Conservation (phyloP, 2,888 invertebrate genomes). For the Eumerus sabulonum region DNA sequence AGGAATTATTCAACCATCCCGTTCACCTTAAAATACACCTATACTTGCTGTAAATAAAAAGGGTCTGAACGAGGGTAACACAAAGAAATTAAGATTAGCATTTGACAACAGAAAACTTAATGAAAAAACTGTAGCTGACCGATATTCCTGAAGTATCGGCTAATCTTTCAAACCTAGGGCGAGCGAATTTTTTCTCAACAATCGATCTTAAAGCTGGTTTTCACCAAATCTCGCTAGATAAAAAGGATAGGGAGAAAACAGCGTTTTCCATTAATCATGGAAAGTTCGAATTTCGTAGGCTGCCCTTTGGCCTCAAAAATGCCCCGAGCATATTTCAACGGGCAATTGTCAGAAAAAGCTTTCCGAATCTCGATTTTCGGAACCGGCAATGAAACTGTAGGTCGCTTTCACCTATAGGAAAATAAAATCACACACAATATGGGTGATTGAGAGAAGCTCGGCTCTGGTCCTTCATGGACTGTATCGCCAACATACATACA, state of each 20-base stretch:
- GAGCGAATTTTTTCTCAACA: constrained; percentile 7
- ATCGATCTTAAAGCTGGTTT: constrained; percentile 3
- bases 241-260: constrained; percentile 10
- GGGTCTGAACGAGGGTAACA: not conserved
- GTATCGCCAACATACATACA: no score
- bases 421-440: no score
- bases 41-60: constrained; percentile 7
- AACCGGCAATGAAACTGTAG: no score
- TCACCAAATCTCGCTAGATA: constrained; percentile 2
- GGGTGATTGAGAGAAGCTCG: no score
- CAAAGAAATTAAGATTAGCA: constrained; percentile 6
- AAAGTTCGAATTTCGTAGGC: no score
- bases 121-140: not conserved
- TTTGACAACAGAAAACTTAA: constrained; percentile 13
- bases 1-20: constrained; percentile 1
- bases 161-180: constrained; percentile 1
- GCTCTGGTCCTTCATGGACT: no score
- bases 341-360: no score
- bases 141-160: constrained; percentile 8
- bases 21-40: constrained; percentile 19
- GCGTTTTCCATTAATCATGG: constrained; percentile 1
- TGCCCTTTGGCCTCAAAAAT: no score
- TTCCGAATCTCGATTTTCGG: no score
- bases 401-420: no score
- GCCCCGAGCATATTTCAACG: not conserved